Base-by-base conservation (phyloP, 2,888 invertebrate species). In the Spisula subtruncata region DNA sequence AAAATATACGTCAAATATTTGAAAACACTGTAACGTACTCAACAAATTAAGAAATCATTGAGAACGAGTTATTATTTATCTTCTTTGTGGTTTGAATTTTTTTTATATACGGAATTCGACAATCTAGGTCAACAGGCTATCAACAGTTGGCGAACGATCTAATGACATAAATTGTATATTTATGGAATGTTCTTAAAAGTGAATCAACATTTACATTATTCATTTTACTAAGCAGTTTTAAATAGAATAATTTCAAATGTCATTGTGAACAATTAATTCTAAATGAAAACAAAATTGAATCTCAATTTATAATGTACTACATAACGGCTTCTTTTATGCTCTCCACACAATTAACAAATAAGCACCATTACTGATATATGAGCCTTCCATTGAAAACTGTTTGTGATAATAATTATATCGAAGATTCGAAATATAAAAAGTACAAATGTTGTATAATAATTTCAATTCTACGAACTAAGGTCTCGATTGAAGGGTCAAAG, bases 251-350 rank as follows among this genome's bases (percentile, higher is more conserved):
- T 66, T 66, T 66, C 25, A 66, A 66, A 66, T 66, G 60, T 66
- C 60, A 66, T 66, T 66, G 60, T 66, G 60, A 66, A 66, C 60
- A 66, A 25, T 66, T 66, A 66, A 66, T 25, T n/a, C 60, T 66
- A 66, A 66, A 66, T 25, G 60, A 66, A 66, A 66, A 66, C 60
- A 66, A 66, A 66, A 25, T 66, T 25, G 25, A 66, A 25, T 66
- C 25, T 66, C 25, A 6, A 25, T 66, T 66, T 66, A 66, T 25
- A 41, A 41, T 41, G 41, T 8, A 66, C 60, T n/a, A 25, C 25
- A 25, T 66, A 25, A 10, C 25, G 16, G 0, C 60, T 66, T n/a
- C 60, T 66, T 66, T 66, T 25, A 66, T 60, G 18, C 25, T n/a
- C 60, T 8, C 41, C 60, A 25, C 2, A 10, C 25, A 25, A 0